Conservation (phyloP, 2,888 invertebrate species). For the Cheilosia vernalis region DNA sequence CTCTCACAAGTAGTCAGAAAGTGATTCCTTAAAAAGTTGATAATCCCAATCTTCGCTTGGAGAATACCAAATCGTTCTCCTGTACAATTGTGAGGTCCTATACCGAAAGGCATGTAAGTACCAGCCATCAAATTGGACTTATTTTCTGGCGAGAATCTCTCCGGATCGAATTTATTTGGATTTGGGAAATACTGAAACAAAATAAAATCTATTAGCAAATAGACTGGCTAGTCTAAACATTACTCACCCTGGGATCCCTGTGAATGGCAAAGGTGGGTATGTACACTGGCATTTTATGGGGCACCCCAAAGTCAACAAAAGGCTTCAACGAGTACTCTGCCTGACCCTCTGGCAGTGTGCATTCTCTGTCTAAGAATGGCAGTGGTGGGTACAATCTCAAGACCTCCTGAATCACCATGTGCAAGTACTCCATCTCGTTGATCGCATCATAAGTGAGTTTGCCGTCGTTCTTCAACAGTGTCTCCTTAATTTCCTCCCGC, state of each 20-base stretch:
- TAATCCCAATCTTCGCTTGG: conserved; percentile 80
- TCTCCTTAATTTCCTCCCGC: conserved; percentile 82
- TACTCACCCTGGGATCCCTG: conserved; percentile 81
- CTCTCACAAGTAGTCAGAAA: conserved; percentile 77
- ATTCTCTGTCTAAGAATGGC: conserved; percentile 82
- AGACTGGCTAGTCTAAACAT: no score
- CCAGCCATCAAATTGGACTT: conserved; percentile 78
- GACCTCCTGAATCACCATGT: conserved; percentile 82
- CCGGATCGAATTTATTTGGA: conserved; percentile 81
- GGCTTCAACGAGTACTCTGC: conserved; percentile 80
- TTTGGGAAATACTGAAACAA: conserved; percentile 81
- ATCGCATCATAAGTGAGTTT: conserved; percentile 83
- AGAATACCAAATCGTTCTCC: conserved; percentile 81
- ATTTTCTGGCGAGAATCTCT: conserved; percentile 80
- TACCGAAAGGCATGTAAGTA: conserved; percentile 81
- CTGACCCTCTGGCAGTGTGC: conserved; percentile 77
- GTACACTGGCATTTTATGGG: conserved; percentile 80
- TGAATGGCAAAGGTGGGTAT: conserved; percentile 81
- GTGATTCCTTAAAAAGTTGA: conserved; percentile 81
- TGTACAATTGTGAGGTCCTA: conserved; percentile 81
- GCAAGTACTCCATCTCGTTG: conserved; percentile 83
- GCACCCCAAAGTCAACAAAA: conserved; percentile 78
- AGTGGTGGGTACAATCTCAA: conserved; percentile 82
- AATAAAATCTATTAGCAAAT: no score
- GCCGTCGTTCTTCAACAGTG: conserved; percentile 80